These are phyloP conservation scores for Echinops telfairi DNA, from an alignment of 2,113 vertebrate genomes.

Conservation along the genomic window DNA sequence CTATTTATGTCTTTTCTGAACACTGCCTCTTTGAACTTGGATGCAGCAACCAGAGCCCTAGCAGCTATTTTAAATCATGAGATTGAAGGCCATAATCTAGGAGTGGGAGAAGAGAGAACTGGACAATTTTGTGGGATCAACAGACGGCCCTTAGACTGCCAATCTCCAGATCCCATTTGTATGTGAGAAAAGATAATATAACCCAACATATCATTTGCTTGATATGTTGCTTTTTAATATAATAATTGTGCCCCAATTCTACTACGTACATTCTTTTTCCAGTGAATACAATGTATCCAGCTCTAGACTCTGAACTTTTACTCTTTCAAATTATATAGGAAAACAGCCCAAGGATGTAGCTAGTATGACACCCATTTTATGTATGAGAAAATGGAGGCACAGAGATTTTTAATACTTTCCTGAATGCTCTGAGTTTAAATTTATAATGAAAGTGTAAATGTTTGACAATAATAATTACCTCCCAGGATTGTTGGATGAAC, in stretches of 20 bases:
- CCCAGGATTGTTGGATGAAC: background rate
- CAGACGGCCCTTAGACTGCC: too few relatives aligned
- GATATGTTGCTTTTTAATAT: background rate
- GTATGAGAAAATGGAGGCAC: background rate
- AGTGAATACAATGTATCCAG: background rate
- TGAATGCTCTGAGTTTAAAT: background rate
- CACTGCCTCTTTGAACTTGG: background rate
- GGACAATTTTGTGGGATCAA: background rate
- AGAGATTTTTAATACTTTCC: background rate
- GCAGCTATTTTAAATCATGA: background rate
- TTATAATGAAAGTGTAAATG: background rate
- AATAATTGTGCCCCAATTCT: background rate
- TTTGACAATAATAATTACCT: background rate
- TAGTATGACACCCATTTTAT: background rate
- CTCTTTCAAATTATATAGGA: background rate
- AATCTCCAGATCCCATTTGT: background rate
- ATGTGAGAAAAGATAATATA: background rate
- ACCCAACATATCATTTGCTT: background rate
- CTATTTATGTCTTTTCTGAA: background rate
- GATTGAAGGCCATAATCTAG: background rate
- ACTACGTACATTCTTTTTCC: background rate
- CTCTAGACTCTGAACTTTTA: background rate
- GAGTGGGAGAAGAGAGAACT: background rate
- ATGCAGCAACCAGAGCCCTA: background rate
- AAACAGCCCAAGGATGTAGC: background rate